Evolutionary conservation across 2,888 invertebrate species (phyloP).

Genomic region (Lasioglossum villosulum): DNA sequence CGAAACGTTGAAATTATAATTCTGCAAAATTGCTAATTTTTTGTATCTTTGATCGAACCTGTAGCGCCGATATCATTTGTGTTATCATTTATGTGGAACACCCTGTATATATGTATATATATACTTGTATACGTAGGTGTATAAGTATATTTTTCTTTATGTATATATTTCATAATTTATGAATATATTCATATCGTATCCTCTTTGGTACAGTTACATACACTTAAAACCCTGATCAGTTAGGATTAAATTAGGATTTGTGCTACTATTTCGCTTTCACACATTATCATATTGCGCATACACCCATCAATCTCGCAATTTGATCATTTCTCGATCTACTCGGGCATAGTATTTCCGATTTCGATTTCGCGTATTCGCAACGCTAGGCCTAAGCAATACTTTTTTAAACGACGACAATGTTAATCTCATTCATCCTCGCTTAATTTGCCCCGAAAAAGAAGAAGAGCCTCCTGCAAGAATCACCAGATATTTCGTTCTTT

Average conservation of each 20-base stretch:
- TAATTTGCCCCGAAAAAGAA: constrained; percentile 6
- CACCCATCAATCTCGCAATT: constrained; percentile 17
- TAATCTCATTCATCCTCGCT: not conserved
- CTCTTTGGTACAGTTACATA: constrained; percentile 78
- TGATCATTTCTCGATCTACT: constrained; percentile 8
- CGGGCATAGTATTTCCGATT: no score
- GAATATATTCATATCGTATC: constrained; percentile 67
- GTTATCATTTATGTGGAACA: no score
- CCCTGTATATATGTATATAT: no score
- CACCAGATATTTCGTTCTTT: not conserved
- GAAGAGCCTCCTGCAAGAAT: not conserved
- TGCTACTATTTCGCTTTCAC: constrained; percentile 42
- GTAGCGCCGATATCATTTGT: no score
- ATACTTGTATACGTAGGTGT: no score
- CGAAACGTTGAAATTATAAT: no score
- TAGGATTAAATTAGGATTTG: constrained; percentile 78
- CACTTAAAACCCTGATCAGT: constrained; percentile 82
- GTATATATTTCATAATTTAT: constrained; percentile 61
- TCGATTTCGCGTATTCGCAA: no score
- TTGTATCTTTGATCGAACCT: no score
- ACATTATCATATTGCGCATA: constrained; percentile 28
- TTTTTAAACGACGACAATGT: no score
- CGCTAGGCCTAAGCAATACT: no score
- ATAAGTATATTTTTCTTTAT: constrained; percentile 64
- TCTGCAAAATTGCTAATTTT: no score